Evolutionary conservation across 2,113 vertebrate species (phyloP), one percentile per base, ranked within the genome.

Genomic region (Procavia capensis): DNA sequence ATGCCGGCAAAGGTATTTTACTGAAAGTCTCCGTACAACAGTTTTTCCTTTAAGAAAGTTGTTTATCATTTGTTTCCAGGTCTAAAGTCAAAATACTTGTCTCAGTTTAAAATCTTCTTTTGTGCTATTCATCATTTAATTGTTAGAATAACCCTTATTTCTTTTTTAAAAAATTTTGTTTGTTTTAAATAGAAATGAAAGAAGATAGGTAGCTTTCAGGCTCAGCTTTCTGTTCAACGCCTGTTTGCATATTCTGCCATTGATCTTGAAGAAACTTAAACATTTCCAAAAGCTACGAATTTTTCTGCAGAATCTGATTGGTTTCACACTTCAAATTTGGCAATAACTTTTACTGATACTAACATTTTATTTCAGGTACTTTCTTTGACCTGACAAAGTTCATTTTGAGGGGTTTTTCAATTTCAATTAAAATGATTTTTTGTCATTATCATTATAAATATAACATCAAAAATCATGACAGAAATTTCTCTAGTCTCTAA

Each of bases 341-440:
- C 24, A 81, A 83, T 82, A 61, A 59, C 78, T 41, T 95, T 72
- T 59, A 80, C 25, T 41, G 87, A 78, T 59, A 20, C 5, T 59
- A 95, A 74, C 27, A 72, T 92, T 72, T 90, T 81, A 68, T 82
- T 88, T 59, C 19, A 82, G 39, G n/a, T 31, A 10, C 2, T 59
- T 75, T 61, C 13, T 17, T 74, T 87, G 61, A 66, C 3, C 59
- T n/a, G 59, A 57, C 31, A 92, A 90, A 68, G 34, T 79, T 91
- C 31, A 75, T 63, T 57, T 68, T 80, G 27, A 54, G 29, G 14
- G 83, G 36, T 80, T 79, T 43, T 41, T 20, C 88, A 79, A 68
- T 43, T 78, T 86, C 54, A 54, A 8, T 91, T 63, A 86, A 90
- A 76, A 50, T 81, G 36, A 81, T 88, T 64, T 34, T 88, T 89